Conservation (phyloP, 2,888 invertebrate genomes). For the Amphipoea oculea region DNA sequence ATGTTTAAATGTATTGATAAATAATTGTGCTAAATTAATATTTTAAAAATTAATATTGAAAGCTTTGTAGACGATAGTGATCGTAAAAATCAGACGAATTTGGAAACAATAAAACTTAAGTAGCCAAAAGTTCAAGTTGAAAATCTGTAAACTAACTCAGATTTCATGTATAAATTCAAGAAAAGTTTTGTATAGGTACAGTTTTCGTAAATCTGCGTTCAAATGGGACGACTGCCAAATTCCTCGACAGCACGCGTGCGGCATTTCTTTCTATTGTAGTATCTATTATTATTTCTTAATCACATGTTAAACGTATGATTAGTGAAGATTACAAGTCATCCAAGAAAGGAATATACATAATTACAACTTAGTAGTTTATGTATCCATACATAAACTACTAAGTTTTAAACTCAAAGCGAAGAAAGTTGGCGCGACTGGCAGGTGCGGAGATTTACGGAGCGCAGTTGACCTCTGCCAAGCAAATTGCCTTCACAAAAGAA, state of each 20-base stretch:
- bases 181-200: constrained; percentile 33
- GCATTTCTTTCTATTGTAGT: constrained; percentile 72
- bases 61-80: background rate
- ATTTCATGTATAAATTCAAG: constrained; percentile 30
- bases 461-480: constrained; percentile 76
- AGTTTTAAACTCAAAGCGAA: constrained; percentile 42
- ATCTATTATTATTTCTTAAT: constrained; percentile 63
- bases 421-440: constrained; percentile 64
- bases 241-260: constrained; percentile 66
- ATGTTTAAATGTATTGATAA: background rate
- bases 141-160: constrained; percentile 4
- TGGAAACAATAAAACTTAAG: background rate
- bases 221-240: constrained; percentile 74
- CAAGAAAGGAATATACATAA: constrained; percentile 45
- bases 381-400: background rate
- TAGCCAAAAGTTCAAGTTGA: background rate
- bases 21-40: too few relatives aligned
- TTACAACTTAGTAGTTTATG: constrained; percentile 46
- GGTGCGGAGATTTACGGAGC: constrained; percentile 69
- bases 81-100: background rate
- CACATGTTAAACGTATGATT: constrained; percentile 51
- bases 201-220: constrained; percentile 65
- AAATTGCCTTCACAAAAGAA: constrained; percentile 80
- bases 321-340: constrained; percentile 37
- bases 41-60: background rate